Percentiles rank a stretch among this genome's conserved stretches.
Conservation (phyloP, 2,797 vertebrate genomes). For the Propithecus deckenii region DNA sequence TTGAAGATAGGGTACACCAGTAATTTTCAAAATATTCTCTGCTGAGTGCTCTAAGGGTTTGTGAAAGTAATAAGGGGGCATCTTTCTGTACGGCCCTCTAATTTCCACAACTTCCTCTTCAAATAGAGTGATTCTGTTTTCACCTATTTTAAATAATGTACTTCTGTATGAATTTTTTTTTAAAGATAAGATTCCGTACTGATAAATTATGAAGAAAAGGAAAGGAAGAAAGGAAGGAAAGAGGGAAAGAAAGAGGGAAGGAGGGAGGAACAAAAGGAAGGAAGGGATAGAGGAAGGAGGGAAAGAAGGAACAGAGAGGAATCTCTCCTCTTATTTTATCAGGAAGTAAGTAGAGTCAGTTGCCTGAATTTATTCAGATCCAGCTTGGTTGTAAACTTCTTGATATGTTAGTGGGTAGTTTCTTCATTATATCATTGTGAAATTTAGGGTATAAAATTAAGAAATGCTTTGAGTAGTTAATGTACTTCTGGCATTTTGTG, state of each 20-base stretch:
- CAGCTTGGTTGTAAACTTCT: neutral
- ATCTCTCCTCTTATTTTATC: neutral
- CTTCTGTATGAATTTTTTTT: neutral
- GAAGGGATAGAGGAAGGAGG: neutral
- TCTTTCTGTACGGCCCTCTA: neutral
- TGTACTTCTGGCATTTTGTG: constrained; percentile 59
- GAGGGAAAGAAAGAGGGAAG: neutral
- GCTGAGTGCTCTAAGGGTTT: neutral
- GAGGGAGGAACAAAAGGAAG: neutral
- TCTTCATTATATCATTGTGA: constrained; percentile 45
- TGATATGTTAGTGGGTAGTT: neutral
- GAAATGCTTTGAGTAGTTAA: constrained; percentile 56
- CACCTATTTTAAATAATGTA: neutral
- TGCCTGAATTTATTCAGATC: neutral
- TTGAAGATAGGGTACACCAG: neutral
- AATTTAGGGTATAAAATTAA: constrained; percentile 35
- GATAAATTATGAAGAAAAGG: neutral
- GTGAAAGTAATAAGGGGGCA: neutral
- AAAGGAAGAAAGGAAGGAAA: neutral
- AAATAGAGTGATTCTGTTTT: neutral
- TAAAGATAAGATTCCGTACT: neutral
- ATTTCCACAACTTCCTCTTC: neutral
- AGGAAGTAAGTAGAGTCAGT: neutral
- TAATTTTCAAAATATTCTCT: neutral
- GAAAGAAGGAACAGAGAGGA: neutral